phyloP scores from a whole-genome alignment of 1,140 invertebrate genomes.

The Panonychus citri region DNA sequence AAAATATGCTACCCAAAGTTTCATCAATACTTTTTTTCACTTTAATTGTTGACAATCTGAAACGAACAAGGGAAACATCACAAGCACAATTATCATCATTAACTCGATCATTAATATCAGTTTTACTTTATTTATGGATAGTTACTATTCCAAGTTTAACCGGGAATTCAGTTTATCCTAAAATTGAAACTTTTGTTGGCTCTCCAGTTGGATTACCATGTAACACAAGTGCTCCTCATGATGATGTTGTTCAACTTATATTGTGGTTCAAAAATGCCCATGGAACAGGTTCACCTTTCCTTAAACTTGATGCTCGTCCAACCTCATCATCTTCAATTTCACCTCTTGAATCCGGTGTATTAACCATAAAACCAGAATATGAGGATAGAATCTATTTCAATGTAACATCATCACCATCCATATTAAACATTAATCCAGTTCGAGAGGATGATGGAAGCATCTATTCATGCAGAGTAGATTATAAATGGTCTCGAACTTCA shows the following conservation, averaged over 20 bases:
- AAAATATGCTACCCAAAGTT: no score
- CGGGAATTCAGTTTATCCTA: neutral
- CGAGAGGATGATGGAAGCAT: neutral
- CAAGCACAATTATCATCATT: no score
- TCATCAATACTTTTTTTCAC: no score
- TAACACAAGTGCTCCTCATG: neutral
- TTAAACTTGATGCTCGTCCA: neutral
- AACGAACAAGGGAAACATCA: no score
- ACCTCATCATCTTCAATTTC: neutral
- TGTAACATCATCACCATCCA: neutral
- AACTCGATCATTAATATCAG: no score
- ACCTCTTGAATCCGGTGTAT: neutral
- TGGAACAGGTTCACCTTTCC: neutral
- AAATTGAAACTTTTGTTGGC: neutral
- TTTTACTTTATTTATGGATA: neutral
- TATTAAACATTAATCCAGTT: neutral
- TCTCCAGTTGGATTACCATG: neutral
- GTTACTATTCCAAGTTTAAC: neutral
- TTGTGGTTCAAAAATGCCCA: neutral
- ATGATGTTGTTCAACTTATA: neutral
- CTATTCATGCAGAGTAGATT: slow-evolving; percentile 2
- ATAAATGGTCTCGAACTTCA: slow-evolving; percentile 1
- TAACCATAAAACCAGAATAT: neutral
- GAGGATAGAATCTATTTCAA: neutral
- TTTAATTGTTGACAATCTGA: no score